Conservation (phyloP, 2,797 vertebrate species). For the Ptychadena robeensis region DNA sequence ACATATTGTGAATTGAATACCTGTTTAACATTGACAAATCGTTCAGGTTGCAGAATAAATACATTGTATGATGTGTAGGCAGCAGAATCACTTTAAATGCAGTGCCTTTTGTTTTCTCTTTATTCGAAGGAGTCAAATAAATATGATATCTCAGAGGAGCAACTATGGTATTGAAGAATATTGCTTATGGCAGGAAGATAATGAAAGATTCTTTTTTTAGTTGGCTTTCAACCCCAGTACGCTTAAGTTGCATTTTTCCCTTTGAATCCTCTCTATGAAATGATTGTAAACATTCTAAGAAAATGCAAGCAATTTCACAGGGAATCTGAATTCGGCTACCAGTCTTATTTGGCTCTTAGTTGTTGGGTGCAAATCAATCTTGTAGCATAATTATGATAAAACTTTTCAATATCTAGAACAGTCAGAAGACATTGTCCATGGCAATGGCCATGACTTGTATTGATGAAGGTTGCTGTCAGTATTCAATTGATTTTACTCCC, state of each 20-base stretch:
- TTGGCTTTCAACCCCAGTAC: conserved; percentile 37
- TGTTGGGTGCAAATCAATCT: conserved; percentile 1
- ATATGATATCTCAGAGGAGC: conserved; percentile 18
- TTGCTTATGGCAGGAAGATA: conserved; percentile 41
- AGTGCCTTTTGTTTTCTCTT: not conserved
- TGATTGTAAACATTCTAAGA: not conserved
- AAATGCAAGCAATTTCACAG: not conserved
- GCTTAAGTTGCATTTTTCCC: not conserved
- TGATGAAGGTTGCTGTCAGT: too few relatives aligned
- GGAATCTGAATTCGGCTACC: not conserved
- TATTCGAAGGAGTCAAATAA: not conserved
- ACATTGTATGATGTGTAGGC: too few relatives aligned
- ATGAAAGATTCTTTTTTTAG: conserved; percentile 51
- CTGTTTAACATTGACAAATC: too few relatives aligned
- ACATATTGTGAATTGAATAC: too few relatives aligned
- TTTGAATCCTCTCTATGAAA: conserved; percentile 7
- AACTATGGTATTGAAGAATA: conserved; percentile 30
- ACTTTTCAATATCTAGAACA: conserved; percentile 54
- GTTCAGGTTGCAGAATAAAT: too few relatives aligned
- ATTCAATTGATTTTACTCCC: too few relatives aligned
- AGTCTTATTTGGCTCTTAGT: not conserved
- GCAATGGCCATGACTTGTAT: too few relatives aligned
- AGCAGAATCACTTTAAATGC: not conserved
- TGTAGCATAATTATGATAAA: conserved; percentile 55
- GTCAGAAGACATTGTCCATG: conserved; percentile 24